Conservation (phyloP, 2,113 vertebrate genomes). For the Dinomys branickii region DNA sequence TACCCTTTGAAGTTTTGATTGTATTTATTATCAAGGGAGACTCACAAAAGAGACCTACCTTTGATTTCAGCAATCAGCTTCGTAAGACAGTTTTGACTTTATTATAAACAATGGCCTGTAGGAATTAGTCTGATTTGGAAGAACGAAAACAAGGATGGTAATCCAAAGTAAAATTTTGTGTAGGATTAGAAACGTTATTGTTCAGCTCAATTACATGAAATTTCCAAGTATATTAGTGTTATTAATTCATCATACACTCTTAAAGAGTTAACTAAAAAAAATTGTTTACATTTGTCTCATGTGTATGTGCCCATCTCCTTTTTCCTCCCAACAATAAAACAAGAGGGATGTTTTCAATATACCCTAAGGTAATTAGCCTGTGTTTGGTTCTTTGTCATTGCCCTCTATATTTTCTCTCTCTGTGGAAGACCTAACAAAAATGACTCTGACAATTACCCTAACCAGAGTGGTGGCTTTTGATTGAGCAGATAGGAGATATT, state of each 20-base stretch:
- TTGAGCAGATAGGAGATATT: conserved; percentile 9
- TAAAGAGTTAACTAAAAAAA: conserved; percentile 19
- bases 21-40: conserved; percentile 42
- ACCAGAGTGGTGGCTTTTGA: conserved; percentile 27
- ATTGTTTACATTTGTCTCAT: not conserved
- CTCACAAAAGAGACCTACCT: conserved; percentile 40
- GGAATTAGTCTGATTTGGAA: conserved; percentile 14
- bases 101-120: conserved; percentile 50
- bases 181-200: not conserved
- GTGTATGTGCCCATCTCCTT: not conserved
- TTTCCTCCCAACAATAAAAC: not conserved
- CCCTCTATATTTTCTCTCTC: conserved; percentile 31
- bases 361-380: not conserved
- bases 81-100: conserved; percentile 24
- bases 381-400: not conserved
- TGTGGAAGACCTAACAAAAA: conserved; percentile 50
- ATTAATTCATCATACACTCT: not conserved
- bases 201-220: not conserved
- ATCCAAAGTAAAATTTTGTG: not conserved
- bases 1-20: conserved; percentile 68
- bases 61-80: conserved; percentile 60
- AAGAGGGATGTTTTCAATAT: not conserved
- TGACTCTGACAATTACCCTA: not conserved
- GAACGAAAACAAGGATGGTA: not conserved
- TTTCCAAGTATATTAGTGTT: not conserved